Evolutionary conservation across 2,888 invertebrate genomes (phyloP), one percentile per base, ranked within the genome.

Genomic region (Resseliella maxima): DNA sequence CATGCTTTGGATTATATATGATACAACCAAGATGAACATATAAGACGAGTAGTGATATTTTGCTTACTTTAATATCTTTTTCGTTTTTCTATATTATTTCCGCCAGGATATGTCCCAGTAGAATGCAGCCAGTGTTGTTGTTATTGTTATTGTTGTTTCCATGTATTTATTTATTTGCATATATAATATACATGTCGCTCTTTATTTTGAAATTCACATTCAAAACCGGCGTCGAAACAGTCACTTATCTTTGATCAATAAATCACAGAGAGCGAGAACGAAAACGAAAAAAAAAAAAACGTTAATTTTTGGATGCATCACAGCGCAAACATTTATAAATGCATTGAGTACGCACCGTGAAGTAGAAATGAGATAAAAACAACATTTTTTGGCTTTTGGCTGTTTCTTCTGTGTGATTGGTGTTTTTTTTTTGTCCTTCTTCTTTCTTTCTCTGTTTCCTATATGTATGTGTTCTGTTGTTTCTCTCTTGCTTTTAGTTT

Each of bases 191-290:
- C 12, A 8, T 50, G 46, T 50, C 24, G 50, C n/a, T 50, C 50
- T 50, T 2, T 21, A 10, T 50, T 21, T 50, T 12, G 18, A 27
- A 59, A 24, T 59, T 72, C 72, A 3, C 72, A 72, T 72, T 8
- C 15, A 31, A 72, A 59, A 72, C 72, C 72, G 72, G 72, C 72
- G 72, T 31, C 72, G 31, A 31, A 31, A n/a, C 2, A 35, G 0
- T 2, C 5, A 15, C 35, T 72, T 72, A 72, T 72, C 72, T 72
- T 72, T 72, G 72, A 72, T 72, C 72, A 72, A 72, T 72, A 72
- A 72, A 72, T 72, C 72, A 72, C 72, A 72, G 1, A 72, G 10
- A 50, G 5, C 12, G 41, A 41, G 41, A 41, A 41, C 5, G 12
- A 41, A 41, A 41, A 41, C 5, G 6, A 41, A 5, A 41, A n/a